Conservation (phyloP, 2,113 vertebrate genomes). For the Cynopterus brachyotis region DNA sequence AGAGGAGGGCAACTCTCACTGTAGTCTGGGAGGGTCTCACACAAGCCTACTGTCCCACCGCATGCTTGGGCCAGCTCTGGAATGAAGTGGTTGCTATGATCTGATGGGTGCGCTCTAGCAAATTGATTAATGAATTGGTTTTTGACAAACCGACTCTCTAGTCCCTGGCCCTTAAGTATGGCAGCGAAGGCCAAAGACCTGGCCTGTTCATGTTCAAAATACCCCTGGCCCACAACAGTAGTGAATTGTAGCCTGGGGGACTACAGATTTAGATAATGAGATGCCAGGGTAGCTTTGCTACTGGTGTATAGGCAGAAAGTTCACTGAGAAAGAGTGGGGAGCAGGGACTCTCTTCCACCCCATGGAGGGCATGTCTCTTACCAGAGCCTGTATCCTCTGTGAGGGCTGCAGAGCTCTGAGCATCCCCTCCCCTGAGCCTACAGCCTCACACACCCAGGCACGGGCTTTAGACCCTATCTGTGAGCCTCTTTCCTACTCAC, state of each 20-base stretch:
- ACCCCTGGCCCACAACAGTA: not conserved
- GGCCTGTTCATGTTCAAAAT: not conserved
- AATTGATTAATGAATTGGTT: not conserved
- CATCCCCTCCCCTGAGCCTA: not conserved
- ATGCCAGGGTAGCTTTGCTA: not conserved
- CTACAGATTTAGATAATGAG: not conserved
- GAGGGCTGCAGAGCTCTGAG: not conserved
- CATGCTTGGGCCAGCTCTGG: not conserved
- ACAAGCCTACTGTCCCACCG: not conserved
- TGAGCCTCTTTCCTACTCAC: not conserved
- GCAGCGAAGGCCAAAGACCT: not conserved
- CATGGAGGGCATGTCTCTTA: accelerated
- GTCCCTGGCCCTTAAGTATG: not conserved
- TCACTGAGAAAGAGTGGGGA: accelerated
- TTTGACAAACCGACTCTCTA: not conserved
- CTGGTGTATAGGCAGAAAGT: not conserved
- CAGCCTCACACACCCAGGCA: not conserved
- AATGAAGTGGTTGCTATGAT: not conserved
- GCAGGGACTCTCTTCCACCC: no score
- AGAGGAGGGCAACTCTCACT: not conserved
- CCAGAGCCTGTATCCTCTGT: not conserved
- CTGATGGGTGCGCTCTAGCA: not conserved
- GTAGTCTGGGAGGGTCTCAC: not conserved
- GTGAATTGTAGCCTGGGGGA: not conserved
- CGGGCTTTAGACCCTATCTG: not conserved